Base-by-base conservation (phyloP, 2,113 vertebrate genomes). In the Cisticola juncidis region DNA sequence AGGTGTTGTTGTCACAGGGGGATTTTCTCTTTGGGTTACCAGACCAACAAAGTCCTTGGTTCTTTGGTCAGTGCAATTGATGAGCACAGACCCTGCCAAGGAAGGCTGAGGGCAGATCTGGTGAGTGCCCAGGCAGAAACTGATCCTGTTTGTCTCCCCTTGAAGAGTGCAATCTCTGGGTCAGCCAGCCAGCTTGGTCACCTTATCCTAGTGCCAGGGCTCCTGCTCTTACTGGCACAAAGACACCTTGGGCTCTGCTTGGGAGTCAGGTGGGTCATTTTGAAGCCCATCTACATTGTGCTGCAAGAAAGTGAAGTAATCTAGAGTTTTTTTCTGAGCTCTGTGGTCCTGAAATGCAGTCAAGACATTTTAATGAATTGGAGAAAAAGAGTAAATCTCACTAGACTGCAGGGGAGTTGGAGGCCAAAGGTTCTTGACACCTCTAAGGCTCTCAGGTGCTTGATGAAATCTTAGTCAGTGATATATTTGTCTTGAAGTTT, bases 221-320 rank as follows among this genome's bases (percentile, higher is more conserved):
- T 85, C 24, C 42, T 74, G 35, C 20, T 48, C 35, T 13, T 10
- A 12, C 6, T 48, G 42, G 29, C 50, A 56, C 70, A 65, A n/a
- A 19, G 35, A 23, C 58, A 65, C 4, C 60, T n/a, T 74, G 60
- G 70, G 42, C 42, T 65, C 29, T 40, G 50, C 60, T 16, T 48
- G 12, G 42, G 29, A 74, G 5, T 24, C 0, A 0, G 12, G 60
- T 35, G 15, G 20, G 31, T 29, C 10, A 35, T 42, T 48, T 35
- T 42, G 51, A 74, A 65, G 35, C 20, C 35, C 70, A 65, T 48
- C 29, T 29, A 24, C 1, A 1, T 10, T 42, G 10, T 42, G 24
- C 29, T 35, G 35, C 35, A 65, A 40, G 31, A 65, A 57, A 40
- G 12, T 16, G 42, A 57, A 57, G 3, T 42, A 57, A 66, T 48